phyloP scores from a whole-genome alignment of 2,888 invertebrate species.

The Hoplodrina blanda region DNA sequence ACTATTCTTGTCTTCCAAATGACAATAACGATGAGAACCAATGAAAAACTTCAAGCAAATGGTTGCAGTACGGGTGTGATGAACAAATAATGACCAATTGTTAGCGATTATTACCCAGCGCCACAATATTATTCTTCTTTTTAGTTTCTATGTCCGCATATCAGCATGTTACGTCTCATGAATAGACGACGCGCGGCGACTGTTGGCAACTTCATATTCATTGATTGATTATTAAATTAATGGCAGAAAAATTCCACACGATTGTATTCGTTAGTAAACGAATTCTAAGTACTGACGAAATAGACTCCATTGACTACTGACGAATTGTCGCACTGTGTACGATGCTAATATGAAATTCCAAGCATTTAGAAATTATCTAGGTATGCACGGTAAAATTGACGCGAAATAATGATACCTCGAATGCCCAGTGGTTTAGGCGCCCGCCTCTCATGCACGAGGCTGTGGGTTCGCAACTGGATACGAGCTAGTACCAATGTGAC shows the following conservation, averaged over 20 bases:
- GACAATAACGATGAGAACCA: neutral
- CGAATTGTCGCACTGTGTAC: conserved; percentile 4
- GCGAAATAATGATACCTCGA: too few species aligned
- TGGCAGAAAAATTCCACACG: conserved; percentile 23
- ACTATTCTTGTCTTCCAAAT: neutral
- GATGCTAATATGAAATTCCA: neutral
- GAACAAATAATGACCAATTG: conserved; percentile 22
- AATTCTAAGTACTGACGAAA: neutral
- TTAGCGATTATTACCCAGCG: neutral
- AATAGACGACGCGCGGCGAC: neutral
- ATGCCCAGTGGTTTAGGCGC: too few species aligned
- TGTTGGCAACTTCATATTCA: conserved; percentile 29
- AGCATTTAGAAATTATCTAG: neutral
- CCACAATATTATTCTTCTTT: neutral
- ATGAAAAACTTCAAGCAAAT: neutral
- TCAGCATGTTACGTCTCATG: neutral
- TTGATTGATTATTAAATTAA: conserved; percentile 34
- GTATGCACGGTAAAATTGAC: too few species aligned
- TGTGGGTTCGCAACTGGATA: too few species aligned
- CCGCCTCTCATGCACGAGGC: too few species aligned
- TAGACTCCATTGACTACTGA: neutral
- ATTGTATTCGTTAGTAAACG: neutral
- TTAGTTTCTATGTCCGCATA: neutral
- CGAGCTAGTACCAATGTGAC: too few species aligned
- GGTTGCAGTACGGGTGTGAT: conserved; percentile 2